Evolutionary conservation across 2,888 invertebrate genomes (phyloP), one percentile per base, ranked within the genome.

Genomic region (Drosophila niveifrons): DNA sequence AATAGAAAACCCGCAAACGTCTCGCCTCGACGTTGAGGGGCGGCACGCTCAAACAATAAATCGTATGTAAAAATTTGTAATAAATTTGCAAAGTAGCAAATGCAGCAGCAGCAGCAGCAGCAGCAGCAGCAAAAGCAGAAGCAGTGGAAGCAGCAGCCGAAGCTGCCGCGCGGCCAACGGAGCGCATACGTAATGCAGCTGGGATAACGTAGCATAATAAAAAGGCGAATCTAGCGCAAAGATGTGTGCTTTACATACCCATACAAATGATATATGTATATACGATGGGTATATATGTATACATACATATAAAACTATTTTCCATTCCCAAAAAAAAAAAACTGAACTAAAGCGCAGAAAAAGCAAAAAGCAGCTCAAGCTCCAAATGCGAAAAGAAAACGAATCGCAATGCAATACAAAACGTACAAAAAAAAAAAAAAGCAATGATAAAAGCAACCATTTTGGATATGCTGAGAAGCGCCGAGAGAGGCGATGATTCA

Each of bases 31-130:
- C 18, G 13, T 15, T 8, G 23, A 43, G 47, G 36, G 53, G 66
- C 70, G 71, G 78, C 75, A 75, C 72, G 86, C 83, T 78, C 88
- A 63, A 75, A 83, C 83, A 85, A 83, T 83, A 83, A 83, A 83
- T 83, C 83, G 83, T 88, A 83, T 83, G 83, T 83, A 88, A 85
- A 88, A 83, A 83, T 83, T 83, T 88, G 83, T 83, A 88, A 88
- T 83, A 83, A 83, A 83, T 82, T 80, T 74, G 77, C 86, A 82
- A 82, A 82, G 76, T 76, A 85, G 82, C 82, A 78, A 79, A 77
- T 78, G 80, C 75, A 84, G 75, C 83, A 76, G 78, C 82, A 43
- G 13, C 43, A 43, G 43, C 0, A 17, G 39, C 39, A 39, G 31
- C 7, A 31, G 31, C 31, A 31, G 31, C 82, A 43, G 13, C 43